Base-by-base conservation (phyloP, 1,140 invertebrate species). In the Ceratina calcarata region DNA sequence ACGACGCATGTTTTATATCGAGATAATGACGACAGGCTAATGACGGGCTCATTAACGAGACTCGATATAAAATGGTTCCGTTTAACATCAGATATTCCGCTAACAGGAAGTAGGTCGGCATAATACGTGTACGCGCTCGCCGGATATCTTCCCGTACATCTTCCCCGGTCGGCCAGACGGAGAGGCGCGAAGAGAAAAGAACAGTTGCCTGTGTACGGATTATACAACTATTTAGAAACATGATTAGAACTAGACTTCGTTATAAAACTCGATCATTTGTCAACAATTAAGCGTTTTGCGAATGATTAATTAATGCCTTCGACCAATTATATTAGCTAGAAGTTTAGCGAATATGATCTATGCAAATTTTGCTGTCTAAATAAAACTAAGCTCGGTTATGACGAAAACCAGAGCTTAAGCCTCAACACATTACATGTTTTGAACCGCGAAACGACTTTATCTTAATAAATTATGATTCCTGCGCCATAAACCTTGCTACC, bases 391-490 rank as follows among this genome's bases (percentile, higher is more conserved):
- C 78, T 73, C 67, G 83, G 82, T 89, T 91, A 91, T 91, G 91
- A 91, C 87, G 86, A 88, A 82, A 83, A 71, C 86, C 91, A 92
- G 91, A 86, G 83, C 76, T 75, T 67, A 10, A 7, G 80, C 81
- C 22, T 77, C 70, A 77, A 83, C 82, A 80, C 73, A 83, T 82
- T 82, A 13, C 53, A 55, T 32, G 55, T 57, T n/a, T 1, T 75
- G 74, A 61, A 83, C 69, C 65, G 69, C 86, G 81, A 88, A 91
- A 91, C 89, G 85, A 89, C 88, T 91, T 88, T 88, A 89, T 91
- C 91, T 91, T 91, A 90, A 92, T 92, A 91, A 91, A 91, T 92
- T 91, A 92, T 86, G 82, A 82, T 76, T 80, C 61, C 78, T 84
- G 61, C 37, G 37, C 37, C 37, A 87, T 89, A 90, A 91, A 90